These are phyloP conservation scores for Brevimyrus niger DNA, from an alignment of 2,113 vertebrate species.

Conservation along the genomic window DNA sequence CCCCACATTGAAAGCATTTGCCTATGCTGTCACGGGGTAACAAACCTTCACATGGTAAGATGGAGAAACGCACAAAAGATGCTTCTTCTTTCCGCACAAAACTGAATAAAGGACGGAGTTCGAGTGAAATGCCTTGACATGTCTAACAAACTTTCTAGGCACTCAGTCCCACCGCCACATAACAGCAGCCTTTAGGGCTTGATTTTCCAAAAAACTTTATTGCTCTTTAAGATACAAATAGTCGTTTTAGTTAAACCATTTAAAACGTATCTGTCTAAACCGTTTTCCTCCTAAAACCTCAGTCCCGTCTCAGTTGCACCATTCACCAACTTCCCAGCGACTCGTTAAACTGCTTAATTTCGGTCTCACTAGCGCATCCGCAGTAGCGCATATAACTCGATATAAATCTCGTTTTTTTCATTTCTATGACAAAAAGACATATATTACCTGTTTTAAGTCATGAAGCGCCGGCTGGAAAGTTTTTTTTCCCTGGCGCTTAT, in stretches of 20 bases:
- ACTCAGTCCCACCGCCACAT: neutral
- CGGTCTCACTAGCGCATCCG: neutral
- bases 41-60: neutral
- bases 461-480: neutral
- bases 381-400: neutral
- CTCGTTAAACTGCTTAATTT: neutral
- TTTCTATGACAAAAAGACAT: neutral
- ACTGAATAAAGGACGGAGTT: neutral
- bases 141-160: neutral
- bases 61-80: neutral
- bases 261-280: neutral
- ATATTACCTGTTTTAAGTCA: conserved; percentile 11
- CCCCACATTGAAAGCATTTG: neutral
- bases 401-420: neutral
- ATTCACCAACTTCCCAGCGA: neutral
- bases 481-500: neutral
- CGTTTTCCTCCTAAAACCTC: neutral
- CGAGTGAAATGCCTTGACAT: neutral
- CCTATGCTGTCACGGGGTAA: neutral
- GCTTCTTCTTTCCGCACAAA: neutral
- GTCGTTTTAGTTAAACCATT: neutral
- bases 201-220: neutral
- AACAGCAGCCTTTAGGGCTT: neutral
- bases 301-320: neutral
- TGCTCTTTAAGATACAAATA: neutral